Percentiles rank a stretch among this genome's conserved stretches.
Conservation (phyloP, 1,140 invertebrate species). For the Drosophila leontia region DNA sequence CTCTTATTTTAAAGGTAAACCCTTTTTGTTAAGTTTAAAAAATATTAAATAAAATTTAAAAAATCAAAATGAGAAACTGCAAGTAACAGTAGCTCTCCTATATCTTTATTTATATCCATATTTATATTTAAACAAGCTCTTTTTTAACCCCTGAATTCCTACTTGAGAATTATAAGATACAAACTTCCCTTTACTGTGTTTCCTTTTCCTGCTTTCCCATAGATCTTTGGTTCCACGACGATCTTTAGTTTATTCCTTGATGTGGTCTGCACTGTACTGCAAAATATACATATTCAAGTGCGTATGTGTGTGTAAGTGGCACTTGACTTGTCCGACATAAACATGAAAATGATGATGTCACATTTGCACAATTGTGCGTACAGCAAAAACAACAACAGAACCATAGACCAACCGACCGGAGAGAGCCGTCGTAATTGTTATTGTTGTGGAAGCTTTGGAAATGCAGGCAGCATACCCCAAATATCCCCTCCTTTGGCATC, state of each 20-base stretch:
- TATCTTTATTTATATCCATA: background rate
- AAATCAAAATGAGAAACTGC: too few species aligned
- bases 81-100: background rate
- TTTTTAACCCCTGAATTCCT: too few species aligned
- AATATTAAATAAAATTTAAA: too few species aligned
- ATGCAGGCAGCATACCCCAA: slow-evolving; percentile 1
- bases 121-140: background rate
- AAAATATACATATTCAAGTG: slow-evolving; percentile 21
- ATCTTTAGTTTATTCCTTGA: background rate
- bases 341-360: slow-evolving; percentile 82
- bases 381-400: slow-evolving; percentile 51
- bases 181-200: background rate
- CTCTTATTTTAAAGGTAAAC: too few species aligned
- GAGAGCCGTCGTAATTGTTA: slow-evolving; percentile 65
- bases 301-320: slow-evolving; percentile 64
- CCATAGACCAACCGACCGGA: slow-evolving; percentile 3
- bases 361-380: slow-evolving; percentile 83
- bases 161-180: background rate
- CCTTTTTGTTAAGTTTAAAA: too few species aligned
- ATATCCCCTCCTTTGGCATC: background rate
- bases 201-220: background rate
- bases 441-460: slow-evolving; percentile 67
- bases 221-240: background rate
- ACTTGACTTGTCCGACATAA: slow-evolving; percentile 82
- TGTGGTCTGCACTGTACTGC: slow-evolving; percentile 27